Conservation (phyloP, 2,888 invertebrate species). For the Hesperia comma region DNA sequence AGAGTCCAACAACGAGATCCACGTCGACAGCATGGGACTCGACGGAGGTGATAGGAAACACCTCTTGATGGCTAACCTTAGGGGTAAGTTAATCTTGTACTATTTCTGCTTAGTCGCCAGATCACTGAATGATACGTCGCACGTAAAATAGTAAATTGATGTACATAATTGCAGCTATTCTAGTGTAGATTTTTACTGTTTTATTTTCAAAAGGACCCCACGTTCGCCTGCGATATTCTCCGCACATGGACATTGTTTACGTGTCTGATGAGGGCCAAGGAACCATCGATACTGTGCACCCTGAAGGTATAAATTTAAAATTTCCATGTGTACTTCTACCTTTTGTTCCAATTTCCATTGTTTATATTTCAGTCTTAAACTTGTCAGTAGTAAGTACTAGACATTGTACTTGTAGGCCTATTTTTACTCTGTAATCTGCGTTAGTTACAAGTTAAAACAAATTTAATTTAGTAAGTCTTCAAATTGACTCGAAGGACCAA, state of each 20-base stretch:
- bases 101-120: too few species aligned
- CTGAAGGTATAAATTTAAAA: conserved; percentile 78
- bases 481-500: not conserved
- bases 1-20: conserved; percentile 62
- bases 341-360: too few species aligned
- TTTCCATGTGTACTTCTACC: not conserved
- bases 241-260: conserved; percentile 83
- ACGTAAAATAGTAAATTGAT: too few species aligned
- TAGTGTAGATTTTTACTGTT: not conserved
- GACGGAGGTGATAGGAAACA: conserved; percentile 83
- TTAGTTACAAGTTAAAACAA: too few species aligned
- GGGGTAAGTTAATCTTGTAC: conserved; percentile 58
- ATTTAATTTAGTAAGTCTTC: not conserved
- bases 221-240: conserved; percentile 81
- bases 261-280: conserved; percentile 87
- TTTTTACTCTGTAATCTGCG: too few species aligned
- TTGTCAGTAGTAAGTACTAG: too few species aligned
- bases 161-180: too few species aligned
- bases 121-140: too few species aligned
- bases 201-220: conserved; percentile 69
- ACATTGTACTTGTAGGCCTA: too few species aligned
- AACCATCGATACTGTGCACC: conserved; percentile 86
- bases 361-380: too few species aligned
- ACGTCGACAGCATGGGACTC: conserved; percentile 88
- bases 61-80: conserved; percentile 60